A percentile compares a stretch with the other conserved stretches of the same genome.
Evolutionary conservation across 2,888 invertebrate species (phyloP).

Genomic region (Drosophila subsilvestris): DNA sequence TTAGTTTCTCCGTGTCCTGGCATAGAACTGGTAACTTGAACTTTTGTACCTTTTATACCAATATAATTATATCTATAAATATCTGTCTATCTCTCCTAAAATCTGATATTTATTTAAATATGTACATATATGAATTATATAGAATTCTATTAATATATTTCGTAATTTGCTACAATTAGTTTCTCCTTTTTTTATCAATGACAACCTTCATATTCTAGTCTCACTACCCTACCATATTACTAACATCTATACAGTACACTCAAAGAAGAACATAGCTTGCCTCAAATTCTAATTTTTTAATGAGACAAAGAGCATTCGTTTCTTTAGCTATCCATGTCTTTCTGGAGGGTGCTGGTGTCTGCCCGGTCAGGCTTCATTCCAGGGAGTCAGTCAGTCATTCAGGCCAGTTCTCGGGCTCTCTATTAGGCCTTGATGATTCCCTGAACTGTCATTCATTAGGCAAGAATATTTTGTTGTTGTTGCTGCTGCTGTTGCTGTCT

Average conservation of each 20-base stretch:
- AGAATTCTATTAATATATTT: too few species aligned
- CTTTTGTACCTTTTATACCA: too few species aligned
- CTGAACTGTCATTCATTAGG: conserved; percentile 53
- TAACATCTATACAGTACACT: background rate
- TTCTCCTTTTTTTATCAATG: background rate
- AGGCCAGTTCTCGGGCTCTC: background rate
- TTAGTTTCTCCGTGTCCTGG: too few species aligned
- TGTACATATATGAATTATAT: rapidly evolving
- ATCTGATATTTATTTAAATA: too few species aligned
- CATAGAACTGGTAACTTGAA: too few species aligned
- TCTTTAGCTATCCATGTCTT: conserved; percentile 15
- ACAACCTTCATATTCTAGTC: background rate
- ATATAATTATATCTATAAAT: too few species aligned
- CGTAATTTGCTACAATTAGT: too few species aligned
- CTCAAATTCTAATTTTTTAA: conserved; percentile 57
- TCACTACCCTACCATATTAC: rapidly evolving
- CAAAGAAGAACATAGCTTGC: conserved; percentile 1
- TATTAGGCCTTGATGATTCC: background rate
- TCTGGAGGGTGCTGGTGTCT: background rate
- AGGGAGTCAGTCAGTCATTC: conserved; percentile 4
- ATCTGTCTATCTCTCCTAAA: too few species aligned
- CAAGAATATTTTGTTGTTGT: conserved; percentile 19
- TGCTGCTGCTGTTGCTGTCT: conserved; percentile 27
- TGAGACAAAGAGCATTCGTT: conserved; percentile 55
- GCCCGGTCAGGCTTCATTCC: conserved; percentile 12